Base-by-base conservation (phyloP, 2,888 invertebrate genomes). In the Agrilus mali region DNA sequence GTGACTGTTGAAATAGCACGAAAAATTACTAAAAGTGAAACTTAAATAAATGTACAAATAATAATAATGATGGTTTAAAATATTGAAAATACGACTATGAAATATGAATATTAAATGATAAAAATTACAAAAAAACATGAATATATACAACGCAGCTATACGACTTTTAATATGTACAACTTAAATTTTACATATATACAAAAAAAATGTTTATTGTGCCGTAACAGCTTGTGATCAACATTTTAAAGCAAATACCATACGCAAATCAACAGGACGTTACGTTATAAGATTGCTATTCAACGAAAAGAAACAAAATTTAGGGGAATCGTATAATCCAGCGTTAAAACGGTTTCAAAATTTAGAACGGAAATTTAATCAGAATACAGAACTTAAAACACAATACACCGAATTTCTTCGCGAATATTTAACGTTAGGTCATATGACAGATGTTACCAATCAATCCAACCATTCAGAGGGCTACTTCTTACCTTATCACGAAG, bases 401-500 rank as follows among this genome's bases (percentile, higher is more conserved):
- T 57, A 56, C 43, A 7, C 22, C 4, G 15, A 41, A 1, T 55
- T 56, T 38, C 42, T 57, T 27, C 33, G 47, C 4, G 52, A 55
- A 6, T 56, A 56, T 39, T 15, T 46, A 16, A n/a, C 40, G 7
- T 10, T 45, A 2, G 48, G 48, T 2, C 53, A 57, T 37, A 52
- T 58, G 53, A 45, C 50, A 15, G 10, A 42, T 33, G 33, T 46
- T 12, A 32, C 16, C 12, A 10, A 8, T 10, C 2, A 27, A 10
- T 27, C 27, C 10, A 27, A 27, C 8, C 2, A 10, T 27, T 2
- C 27, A 27, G 27, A 27, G 5, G 27, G 27, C 8, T 27, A 27
- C 10, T 27, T 27, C 10, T 27, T 27, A 27, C 27, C 27, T 10
- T 27, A 64, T 49, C 61, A 60, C 38, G 55, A 57, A 0, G 59